Evolutionary conservation across 2,888 invertebrate genomes (phyloP).

Genomic region (Drosophila greeni): DNA sequence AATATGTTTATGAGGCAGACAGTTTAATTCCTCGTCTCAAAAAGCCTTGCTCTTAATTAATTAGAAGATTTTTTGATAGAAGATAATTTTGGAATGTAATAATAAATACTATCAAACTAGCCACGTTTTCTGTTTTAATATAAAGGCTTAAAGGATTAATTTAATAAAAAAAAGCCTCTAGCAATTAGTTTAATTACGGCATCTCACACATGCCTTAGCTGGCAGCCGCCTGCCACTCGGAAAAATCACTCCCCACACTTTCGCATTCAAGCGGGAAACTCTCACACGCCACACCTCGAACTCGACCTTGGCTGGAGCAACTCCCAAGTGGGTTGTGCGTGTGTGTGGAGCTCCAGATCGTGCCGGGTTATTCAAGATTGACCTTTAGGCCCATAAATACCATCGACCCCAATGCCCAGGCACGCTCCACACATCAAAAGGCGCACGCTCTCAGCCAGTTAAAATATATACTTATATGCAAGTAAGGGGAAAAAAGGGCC

Average conservation of each 20-base stretch:
- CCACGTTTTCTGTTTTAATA: not conserved
- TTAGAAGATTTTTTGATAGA: too few relatives aligned
- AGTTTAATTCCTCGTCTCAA: not conserved
- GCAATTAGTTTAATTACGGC: slow-evolving; percentile 8
- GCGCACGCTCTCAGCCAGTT: slow-evolving; percentile 11
- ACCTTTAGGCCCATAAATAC: slow-evolving; percentile 54
- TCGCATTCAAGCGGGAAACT: slow-evolving; percentile 11
- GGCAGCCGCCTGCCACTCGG: not conserved
- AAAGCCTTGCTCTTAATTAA: not conserved
- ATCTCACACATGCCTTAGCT: not conserved
- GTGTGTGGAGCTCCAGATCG: slow-evolving; percentile 47
- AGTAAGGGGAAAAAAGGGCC: slow-evolving; percentile 1
- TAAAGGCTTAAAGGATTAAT: not conserved
- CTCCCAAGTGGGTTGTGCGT: slow-evolving; percentile 5
- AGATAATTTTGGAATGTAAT: not conserved
- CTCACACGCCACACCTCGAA: slow-evolving; percentile 11
- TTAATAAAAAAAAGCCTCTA: not conserved
- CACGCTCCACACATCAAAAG: slow-evolving; percentile 53
- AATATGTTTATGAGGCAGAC: not conserved
- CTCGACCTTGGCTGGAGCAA: slow-evolving; percentile 49
- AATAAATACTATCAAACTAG: not conserved
- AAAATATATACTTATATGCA: not conserved
- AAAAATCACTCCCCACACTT: not conserved
- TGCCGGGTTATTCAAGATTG: slow-evolving; percentile 51
- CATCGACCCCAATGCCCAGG: slow-evolving; percentile 51